Conservation (phyloP, 1,140 invertebrate genomes). For the Drosophila tsacasi region DNA sequence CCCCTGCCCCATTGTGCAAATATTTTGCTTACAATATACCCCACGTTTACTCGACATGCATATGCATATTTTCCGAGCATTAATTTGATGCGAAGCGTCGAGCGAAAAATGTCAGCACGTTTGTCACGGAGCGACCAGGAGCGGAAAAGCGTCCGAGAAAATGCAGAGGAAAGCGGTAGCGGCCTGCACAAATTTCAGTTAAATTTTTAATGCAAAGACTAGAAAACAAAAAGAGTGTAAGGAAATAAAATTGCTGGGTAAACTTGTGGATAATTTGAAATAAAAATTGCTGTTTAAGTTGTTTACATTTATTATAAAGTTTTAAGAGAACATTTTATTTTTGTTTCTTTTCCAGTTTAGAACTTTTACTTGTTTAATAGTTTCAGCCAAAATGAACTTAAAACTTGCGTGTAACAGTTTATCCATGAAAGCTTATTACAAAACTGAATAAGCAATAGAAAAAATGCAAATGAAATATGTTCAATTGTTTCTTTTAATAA, state of each 20-base stretch:
- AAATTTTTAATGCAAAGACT: conserved; percentile 30
- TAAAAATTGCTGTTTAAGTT: neutral
- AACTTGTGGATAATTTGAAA: conserved; percentile 6
- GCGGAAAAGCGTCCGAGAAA: conserved; percentile 42
- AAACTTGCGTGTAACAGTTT: neutral
- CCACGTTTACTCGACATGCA: conserved; percentile 62
- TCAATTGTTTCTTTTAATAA: neutral
- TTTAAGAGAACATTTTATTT: too few relatives aligned
- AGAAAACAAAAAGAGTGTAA: neutral
- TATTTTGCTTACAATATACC: conserved; percentile 64
- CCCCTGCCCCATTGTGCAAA: conserved; percentile 31
- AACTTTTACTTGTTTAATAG: neutral
- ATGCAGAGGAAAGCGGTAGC: conserved; percentile 3
- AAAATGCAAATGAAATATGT: neutral
- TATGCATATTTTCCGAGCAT: conserved; percentile 69
- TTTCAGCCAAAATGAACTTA: neutral
- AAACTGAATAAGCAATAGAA: neutral
- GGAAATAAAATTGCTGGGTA: neutral
- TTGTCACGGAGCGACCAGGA: conserved; percentile 31
- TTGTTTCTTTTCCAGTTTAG: neutral
- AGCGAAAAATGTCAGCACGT: conserved; percentile 62
- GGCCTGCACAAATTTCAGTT: conserved; percentile 22
- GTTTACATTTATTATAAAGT: neutral
- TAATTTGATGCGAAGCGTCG: conserved; percentile 64
- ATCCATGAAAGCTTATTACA: neutral